phyloP scores from a whole-genome alignment of 2,888 invertebrate species.

The Drosophila rubida region DNA sequence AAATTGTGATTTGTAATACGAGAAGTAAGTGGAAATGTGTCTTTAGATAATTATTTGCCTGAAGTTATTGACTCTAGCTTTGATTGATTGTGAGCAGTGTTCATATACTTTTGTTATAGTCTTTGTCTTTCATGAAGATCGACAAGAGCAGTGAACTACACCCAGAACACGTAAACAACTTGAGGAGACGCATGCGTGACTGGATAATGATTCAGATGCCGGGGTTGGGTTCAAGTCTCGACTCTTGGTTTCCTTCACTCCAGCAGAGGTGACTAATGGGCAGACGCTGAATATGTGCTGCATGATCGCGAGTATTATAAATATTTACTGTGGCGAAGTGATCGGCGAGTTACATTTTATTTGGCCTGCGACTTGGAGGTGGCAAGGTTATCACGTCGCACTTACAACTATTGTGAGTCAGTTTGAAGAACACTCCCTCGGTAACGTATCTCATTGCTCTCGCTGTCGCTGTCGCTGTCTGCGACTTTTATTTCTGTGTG shows the following conservation, averaged over 20 bases:
- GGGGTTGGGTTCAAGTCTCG: constrained; percentile 36
- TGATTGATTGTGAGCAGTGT: too few relatives aligned
- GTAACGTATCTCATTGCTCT: background rate
- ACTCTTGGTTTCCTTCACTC: constrained; percentile 12
- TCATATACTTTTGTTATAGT: too few relatives aligned
- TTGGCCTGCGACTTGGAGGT: constrained; percentile 17
- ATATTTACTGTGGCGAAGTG: constrained; percentile 18
- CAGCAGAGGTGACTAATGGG: constrained; percentile 25
- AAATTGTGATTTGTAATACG: too few relatives aligned
- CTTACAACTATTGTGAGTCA: constrained; percentile 43
- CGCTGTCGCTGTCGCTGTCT: too few relatives aligned
- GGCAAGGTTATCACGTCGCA: constrained; percentile 48
- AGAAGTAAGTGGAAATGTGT: too few relatives aligned
- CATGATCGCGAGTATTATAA: background rate
- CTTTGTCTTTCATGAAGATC: background rate
- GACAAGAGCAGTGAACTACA: background rate
- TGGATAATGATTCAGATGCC: background rate
- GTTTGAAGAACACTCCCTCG: constrained; percentile 3
- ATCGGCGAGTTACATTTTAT: constrained; percentile 4
- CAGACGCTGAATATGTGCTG: too few relatives aligned
- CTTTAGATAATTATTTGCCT: too few relatives aligned
- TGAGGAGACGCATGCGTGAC: constrained; percentile 11
- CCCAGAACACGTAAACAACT: constrained; percentile 16
- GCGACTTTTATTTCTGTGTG: background rate
- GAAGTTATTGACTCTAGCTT: too few relatives aligned